Evolutionary conservation across 2,888 invertebrate species (phyloP).

Genomic region (Rhodophaea formosa): DNA sequence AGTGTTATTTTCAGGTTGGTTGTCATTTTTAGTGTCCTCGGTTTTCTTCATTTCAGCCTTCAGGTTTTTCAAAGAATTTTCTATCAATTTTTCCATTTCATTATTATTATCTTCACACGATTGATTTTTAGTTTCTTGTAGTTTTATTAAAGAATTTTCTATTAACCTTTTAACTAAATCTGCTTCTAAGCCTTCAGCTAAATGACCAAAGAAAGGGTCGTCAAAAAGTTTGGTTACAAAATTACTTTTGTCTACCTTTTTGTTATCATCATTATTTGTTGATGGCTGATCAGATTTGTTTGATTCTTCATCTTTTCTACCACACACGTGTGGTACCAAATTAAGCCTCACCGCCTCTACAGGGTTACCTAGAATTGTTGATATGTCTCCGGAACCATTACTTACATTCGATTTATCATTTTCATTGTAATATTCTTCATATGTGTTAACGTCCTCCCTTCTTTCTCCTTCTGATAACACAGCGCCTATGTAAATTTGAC

Average conservation of each 20-base stretch:
- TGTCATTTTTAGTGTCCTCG: constrained; percentile 33
- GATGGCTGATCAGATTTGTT: constrained; percentile 27
- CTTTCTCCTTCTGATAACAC: constrained; percentile 53
- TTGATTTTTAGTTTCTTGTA: constrained; percentile 74
- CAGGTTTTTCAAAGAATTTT: constrained; percentile 68
- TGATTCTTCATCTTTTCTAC: constrained; percentile 70
- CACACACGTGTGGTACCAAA: constrained; percentile 89
- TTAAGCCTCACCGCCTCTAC: constrained; percentile 89
- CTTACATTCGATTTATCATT: constrained; percentile 37
- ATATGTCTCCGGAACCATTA: constrained; percentile 58
- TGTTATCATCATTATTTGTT: constrained; percentile 31
- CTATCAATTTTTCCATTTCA: constrained; percentile 77
- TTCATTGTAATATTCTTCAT: constrained; percentile 68
- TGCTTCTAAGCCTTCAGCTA: constrained; percentile 82
- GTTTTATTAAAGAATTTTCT: constrained; percentile 84
- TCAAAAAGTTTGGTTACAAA: constrained; percentile 83
- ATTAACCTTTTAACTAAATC: constrained; percentile 83
- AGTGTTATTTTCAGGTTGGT: constrained; percentile 45
- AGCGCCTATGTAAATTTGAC: constrained; percentile 76
- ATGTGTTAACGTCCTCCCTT: constrained; percentile 55
- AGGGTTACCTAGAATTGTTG: constrained; percentile 84
- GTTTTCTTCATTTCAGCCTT: constrained; percentile 57
- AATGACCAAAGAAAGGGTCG: constrained; percentile 83
- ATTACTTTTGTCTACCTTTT: constrained; percentile 56
- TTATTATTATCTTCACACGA: constrained; percentile 64